Evolutionary conservation across 2,797 vertebrate genomes (phyloP).

Genomic region (Sylvia borin): DNA sequence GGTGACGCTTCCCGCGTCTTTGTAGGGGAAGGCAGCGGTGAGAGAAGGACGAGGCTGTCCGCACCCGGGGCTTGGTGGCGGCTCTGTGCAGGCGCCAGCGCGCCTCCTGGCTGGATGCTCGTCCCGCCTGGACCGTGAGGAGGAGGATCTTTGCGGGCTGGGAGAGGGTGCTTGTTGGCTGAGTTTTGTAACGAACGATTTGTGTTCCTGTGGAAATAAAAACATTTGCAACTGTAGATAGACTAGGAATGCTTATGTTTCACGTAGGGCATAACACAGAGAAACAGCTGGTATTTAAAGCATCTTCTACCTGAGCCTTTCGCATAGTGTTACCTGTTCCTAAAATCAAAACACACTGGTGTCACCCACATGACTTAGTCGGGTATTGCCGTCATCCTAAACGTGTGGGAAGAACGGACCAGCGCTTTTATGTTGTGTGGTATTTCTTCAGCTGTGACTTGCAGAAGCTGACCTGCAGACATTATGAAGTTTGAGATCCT

Average conservation of each 20-base stretch:
- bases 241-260: accelerated
- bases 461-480: neutral
- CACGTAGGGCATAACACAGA: accelerated
- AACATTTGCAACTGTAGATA: accelerated
- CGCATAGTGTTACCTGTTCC: accelerated
- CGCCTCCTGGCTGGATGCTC: neutral
- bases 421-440: accelerated
- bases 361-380: accelerated
- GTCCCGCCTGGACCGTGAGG: neutral
- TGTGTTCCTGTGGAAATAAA: neutral
- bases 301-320: neutral
- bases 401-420: neutral
- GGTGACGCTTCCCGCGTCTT: neutral
- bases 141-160: too few relatives aligned
- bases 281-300: neutral
- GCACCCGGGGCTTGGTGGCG: neutral
- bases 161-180: too few relatives aligned
- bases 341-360: neutral
- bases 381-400: accelerated
- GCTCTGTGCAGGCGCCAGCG: neutral
- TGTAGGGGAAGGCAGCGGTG: neutral
- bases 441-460: neutral
- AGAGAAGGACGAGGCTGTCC: accelerated
- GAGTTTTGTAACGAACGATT: neutral
- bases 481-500: neutral